Evolutionary conservation across 2,888 invertebrate species (phyloP), one percentile per base, ranked within the genome.

Genomic region (Baronia brevicornis): DNA sequence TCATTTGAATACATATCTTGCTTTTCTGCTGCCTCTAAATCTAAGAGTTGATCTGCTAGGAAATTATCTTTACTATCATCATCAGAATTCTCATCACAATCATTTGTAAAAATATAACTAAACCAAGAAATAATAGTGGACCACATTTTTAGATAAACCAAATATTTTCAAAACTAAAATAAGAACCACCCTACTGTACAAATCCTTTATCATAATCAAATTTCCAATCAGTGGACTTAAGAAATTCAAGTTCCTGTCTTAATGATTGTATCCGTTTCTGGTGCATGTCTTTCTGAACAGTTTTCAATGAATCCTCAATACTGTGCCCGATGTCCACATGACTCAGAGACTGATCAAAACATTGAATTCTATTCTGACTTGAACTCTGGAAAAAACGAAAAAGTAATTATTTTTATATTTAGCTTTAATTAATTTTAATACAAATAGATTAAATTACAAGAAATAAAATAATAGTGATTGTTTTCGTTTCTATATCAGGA

Each of bases 221-320:
- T 68, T 91, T 90, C 94, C 94, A 94, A 57, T 92, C 91, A 0
- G 93, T 93, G 31, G 89, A 87, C 60, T 90, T 92, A n/a, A 94
- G 72, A 58, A 89, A 90, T 46, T 91, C 91, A 33, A 93, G 70
- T 69, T 93, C 92, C 63, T 91, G 92, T 36, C 93, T 82, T 19
- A 94, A 66, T 18, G 84, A 74, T 63, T 91, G 90, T 33, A 94
- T 85, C 41, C 93, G 85, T 56, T 90, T 91, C 36, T 89, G 85
- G 48, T 93, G 92, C 37, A 89, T 84, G 55, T 93, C 93, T 20
- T 87, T 86, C 11, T 86, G 82, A 1, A 86, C 80, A 48, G 74
- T 82, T 51, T 86, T 88, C 23, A 85, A 52, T 18, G 86, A 84
- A 38, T 87, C 85, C 38, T 87, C 87, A 37, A 86, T 80, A 33